Percentiles rank a stretch among this genome's conserved stretches.
These are phyloP conservation scores for Catostylus mosaicus DNA, from an alignment of 30 jellyfish, hydroid and myxozoan genomes.

Conservation along the genomic window DNA sequence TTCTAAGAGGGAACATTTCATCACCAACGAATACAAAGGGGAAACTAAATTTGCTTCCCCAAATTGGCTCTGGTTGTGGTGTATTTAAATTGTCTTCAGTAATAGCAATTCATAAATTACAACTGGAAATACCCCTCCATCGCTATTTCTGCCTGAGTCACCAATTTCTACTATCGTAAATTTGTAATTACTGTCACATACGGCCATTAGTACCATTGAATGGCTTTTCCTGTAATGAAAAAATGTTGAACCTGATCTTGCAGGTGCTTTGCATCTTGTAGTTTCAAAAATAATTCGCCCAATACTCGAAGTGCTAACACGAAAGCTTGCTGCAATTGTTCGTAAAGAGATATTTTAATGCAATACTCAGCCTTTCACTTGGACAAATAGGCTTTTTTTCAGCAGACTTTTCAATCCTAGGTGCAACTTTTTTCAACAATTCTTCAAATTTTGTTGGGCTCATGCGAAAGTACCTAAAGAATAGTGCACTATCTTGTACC, in stretches of 20 bases:
- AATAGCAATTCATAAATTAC: not conserved
- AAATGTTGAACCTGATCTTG: conserved; percentile 7
- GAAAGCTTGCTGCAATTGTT: not conserved
- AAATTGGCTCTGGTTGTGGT: not conserved
- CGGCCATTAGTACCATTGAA: conserved; percentile 59
- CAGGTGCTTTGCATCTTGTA: conserved; percentile 31
- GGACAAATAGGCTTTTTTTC: conserved; percentile 1
- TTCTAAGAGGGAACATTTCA: not conserved
- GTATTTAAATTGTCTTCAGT: not conserved
- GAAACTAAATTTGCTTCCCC: not conserved
- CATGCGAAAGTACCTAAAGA: conserved; percentile 2
- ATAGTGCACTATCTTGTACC: not conserved
- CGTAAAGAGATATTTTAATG: not conserved
- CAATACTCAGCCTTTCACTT: not conserved
- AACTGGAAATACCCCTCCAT: conserved; percentile 38
- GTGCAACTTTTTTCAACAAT: not conserved
- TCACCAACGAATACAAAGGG: not conserved
- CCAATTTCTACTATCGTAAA: conserved; percentile 42
- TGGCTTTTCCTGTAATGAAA: conserved; percentile 9
- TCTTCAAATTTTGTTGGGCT: not conserved
- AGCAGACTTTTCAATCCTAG: not conserved
- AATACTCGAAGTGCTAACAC: conserved; percentile 3
- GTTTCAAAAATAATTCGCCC: not conserved
- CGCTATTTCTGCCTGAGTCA: conserved; percentile 50
- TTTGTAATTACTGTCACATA: conserved; percentile 12